Conservation (phyloP, 2,888 invertebrate species). For the Euzetes globulus region DNA sequence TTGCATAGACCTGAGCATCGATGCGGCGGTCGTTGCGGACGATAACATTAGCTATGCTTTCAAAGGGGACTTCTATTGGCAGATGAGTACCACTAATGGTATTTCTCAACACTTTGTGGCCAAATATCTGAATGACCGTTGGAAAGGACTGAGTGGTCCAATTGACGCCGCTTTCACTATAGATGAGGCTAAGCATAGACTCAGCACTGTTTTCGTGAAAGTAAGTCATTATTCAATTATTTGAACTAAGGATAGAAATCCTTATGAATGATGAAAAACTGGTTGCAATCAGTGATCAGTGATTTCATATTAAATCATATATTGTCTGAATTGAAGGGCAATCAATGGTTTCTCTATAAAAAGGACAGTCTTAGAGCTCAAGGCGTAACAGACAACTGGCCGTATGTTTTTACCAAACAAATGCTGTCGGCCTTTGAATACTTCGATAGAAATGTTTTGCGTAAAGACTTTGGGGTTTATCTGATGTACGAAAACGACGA, state of each 20-base stretch:
- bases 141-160: not conserved
- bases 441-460: not conserved
- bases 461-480: not conserved
- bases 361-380: not conserved
- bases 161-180: slow-evolving; percentile 1
- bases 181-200: not conserved
- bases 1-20: no score
- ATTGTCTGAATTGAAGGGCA: not conserved
- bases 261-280: no score
- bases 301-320: not conserved
- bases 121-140: not conserved
- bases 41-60: no score
- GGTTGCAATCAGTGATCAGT: no score
- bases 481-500: no score
- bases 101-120: no score
- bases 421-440: not conserved
- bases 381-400: not conserved
- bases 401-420: not conserved
- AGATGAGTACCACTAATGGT: no score
- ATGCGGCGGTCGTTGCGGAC: no score
- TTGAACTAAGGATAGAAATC: not conserved
- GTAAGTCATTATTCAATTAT: not conserved
- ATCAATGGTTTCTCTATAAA: not conserved
- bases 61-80: no score
- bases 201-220: slow-evolving; percentile 1